Percentiles rank a stretch among this genome's conserved stretches.
These are phyloP conservation scores for Zonitis immaculata DNA, from an alignment of 2,888 invertebrate species.

Conservation along the genomic window DNA sequence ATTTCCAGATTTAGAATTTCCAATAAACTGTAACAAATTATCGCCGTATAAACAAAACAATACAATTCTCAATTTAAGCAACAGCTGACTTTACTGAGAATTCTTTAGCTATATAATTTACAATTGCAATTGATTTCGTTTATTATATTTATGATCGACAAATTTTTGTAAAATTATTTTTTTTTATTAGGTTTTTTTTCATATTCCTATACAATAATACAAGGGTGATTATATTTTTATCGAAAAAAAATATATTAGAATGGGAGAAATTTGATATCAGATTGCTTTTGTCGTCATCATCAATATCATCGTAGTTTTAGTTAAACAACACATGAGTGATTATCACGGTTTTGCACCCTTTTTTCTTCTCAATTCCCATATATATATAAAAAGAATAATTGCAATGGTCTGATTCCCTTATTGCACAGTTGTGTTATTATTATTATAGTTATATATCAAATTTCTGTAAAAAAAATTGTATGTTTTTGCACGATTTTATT, in stretches of 20 bases:
- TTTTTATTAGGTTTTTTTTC: too few species aligned
- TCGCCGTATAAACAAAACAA: not conserved
- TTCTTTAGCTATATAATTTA: too few species aligned
- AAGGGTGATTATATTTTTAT: too few species aligned
- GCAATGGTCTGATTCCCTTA: constrained; percentile 23
- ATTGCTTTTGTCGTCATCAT: not conserved
- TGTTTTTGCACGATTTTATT: constrained; percentile 15
- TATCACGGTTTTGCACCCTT: constrained; percentile 16
- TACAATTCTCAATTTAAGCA: not conserved
- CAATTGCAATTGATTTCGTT: not conserved
- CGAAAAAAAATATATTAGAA: too few species aligned
- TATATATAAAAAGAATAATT: constrained; percentile 14
- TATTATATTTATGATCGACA: too few species aligned
- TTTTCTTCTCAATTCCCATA: constrained; percentile 11
- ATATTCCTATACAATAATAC: too few species aligned
- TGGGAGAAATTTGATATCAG: not conserved
- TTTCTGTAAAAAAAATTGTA: constrained; percentile 4
- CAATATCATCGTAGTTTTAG: not conserved
- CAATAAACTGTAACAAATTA: constrained; percentile 1
- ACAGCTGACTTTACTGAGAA: not conserved
- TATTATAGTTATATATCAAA: constrained; percentile 8
- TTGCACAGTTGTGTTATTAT: constrained; percentile 21
- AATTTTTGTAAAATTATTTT: too few species aligned
- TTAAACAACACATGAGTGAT: constrained; percentile 12
- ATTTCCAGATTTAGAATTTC: not conserved